A percentile compares a stretch with the other conserved stretches of the same genome.
Conservation (phyloP, 2,797 vertebrate species). For the Sparidentex hasta region DNA sequence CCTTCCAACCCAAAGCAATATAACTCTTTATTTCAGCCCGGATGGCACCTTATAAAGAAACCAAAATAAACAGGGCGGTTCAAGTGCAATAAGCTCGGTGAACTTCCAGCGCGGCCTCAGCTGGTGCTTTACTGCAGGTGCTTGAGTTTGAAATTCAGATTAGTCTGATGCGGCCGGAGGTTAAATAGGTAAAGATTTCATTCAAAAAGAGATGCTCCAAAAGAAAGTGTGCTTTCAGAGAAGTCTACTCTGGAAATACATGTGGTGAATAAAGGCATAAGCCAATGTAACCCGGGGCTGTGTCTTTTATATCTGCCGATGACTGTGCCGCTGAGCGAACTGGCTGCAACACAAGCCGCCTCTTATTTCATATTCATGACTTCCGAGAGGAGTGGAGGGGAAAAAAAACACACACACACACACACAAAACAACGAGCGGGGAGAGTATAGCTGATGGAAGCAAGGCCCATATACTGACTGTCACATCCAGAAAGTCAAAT, state of each 20-base stretch:
- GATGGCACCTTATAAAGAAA: slow-evolving; percentile 53
- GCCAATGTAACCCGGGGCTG: slow-evolving; percentile 58
- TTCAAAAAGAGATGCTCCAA: slow-evolving; percentile 54
- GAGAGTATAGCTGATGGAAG: slow-evolving; percentile 51
- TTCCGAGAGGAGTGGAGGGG: slow-evolving; percentile 41
- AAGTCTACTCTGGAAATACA: slow-evolving; percentile 52
- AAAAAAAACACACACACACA: slow-evolving; percentile 46
- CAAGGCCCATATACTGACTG: slow-evolving; percentile 52
- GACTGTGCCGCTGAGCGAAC: slow-evolving; percentile 60
- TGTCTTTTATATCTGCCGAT: slow-evolving; percentile 56
- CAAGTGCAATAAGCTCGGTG: slow-evolving; percentile 50
- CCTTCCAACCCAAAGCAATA: slow-evolving; percentile 60
- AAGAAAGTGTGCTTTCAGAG: slow-evolving; percentile 37
- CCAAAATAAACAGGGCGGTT: slow-evolving; percentile 43
- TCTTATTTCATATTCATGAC: slow-evolving; percentile 78
- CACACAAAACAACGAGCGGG: slow-evolving; percentile 60
- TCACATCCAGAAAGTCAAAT: slow-evolving; percentile 70
- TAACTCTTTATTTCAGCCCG: slow-evolving; percentile 45
- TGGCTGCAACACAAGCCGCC: slow-evolving; percentile 63
- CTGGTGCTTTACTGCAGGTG: slow-evolving; percentile 69
- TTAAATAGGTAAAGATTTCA: slow-evolving; percentile 73
- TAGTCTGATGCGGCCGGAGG: slow-evolving; percentile 61
- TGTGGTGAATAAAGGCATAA: slow-evolving; percentile 59
- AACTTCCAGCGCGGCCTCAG: slow-evolving; percentile 45
- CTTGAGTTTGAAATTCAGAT: slow-evolving; percentile 70